Base-by-base conservation (phyloP, 2,797 vertebrate genomes). In the Basileuterus tristriatus region DNA sequence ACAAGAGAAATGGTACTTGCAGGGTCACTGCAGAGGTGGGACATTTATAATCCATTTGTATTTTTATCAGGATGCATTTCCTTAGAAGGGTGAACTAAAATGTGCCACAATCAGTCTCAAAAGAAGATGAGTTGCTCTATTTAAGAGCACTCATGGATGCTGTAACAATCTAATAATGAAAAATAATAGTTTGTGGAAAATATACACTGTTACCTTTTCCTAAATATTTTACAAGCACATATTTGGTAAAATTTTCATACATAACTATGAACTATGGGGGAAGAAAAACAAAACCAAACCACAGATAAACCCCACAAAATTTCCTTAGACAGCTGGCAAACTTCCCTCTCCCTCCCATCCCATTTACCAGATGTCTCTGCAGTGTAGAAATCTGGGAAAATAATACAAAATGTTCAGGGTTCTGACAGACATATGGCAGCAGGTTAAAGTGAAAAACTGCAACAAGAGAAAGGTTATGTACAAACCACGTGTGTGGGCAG, bases 401-500 rank as follows among this genome's bases (percentile, higher is more conserved):
- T 1, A 52, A 13, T 5, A 67, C 21, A 37, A 21, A 22, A 11
- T 36, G 17, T 23, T n/a, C 17, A 56, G 41, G 16, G 30, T 47
- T 76, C n/a, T 59, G 39, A 30, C 1, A 56, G 60, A 64, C 56
- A 30, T 0, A 17, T 5, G 23, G 37, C 32, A 21, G 23, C 71
- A 72, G 23, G 46, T 72, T 62, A 53, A 87, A 72, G 16, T 8
- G 11, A 39, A 67, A n/a, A 59, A 27, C 49, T 44, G 39, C 46
- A 79, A 53, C 24, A 8, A 71, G 30, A 5, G 50, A 3, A 29
- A 83, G 24, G 32, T 43, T 56, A 27, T 23, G 32, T 1, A 23
- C 1, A 1, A 21, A 11, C 8, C n/a, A 27, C 2, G 0, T 5
- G 32, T 15, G 34, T 20, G 74, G 29, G 5, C 60, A 83, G 52